Conservation (phyloP, 2,797 vertebrate genomes). For the Glossophaga mutica region DNA sequence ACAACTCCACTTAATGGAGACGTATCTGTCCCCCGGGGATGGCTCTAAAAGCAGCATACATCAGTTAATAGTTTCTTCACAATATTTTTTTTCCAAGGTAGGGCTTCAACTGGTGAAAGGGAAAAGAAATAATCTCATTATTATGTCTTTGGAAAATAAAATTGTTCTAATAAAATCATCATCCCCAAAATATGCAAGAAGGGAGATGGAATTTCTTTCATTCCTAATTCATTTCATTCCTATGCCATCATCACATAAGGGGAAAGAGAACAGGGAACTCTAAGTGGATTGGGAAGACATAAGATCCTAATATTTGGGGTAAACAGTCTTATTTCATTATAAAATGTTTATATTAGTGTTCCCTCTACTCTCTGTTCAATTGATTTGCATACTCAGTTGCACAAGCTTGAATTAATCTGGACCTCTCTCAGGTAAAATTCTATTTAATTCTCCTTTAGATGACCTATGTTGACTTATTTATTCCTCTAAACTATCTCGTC, state of each 20-base stretch:
- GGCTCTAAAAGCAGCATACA: slow-evolving; percentile 34
- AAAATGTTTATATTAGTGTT: neutral
- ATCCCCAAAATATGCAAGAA: neutral
- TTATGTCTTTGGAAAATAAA: neutral
- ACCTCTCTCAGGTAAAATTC: neutral
- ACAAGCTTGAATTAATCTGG: neutral
- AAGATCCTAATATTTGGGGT: neutral
- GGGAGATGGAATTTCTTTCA: neutral
- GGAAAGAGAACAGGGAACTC: neutral
- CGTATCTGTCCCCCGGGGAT: neutral
- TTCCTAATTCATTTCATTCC: neutral
- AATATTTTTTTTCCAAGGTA: slow-evolving; percentile 15
- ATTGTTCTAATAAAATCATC: slow-evolving; percentile 30
- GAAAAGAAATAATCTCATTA: neutral
- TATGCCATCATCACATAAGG: neutral
- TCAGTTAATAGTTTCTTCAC: slow-evolving; percentile 27
- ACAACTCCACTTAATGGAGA: slow-evolving; percentile 8
- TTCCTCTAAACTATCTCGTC: slow-evolving; percentile 18
- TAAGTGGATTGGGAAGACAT: neutral
- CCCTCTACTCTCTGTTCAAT: neutral
- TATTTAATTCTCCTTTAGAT: neutral
- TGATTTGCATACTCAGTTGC: neutral
- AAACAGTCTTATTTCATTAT: neutral
- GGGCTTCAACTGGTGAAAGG: neutral
- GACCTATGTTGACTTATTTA: neutral